Evolutionary conservation across 2,113 vertebrate genomes (phyloP).

Genomic region (Oreochromis niloticus): DNA sequence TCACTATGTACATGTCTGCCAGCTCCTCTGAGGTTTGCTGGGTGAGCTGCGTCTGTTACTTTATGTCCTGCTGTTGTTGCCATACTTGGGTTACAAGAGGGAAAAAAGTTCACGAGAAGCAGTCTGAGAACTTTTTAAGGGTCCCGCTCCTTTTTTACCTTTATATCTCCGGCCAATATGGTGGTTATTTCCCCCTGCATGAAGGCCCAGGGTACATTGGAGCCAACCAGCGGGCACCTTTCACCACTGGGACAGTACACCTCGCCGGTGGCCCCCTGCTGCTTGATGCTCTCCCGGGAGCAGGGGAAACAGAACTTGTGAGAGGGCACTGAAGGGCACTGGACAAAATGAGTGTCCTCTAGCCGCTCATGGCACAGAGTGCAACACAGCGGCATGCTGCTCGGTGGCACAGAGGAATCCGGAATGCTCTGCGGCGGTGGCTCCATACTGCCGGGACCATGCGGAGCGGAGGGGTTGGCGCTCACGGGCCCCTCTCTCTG

Average conservation of each 20-base stretch:
- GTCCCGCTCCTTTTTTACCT: slow-evolving; percentile 97
- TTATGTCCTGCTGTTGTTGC: slow-evolving; percentile 8
- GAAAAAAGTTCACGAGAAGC: slow-evolving; percentile 39
- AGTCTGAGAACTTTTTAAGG: slow-evolving; percentile 69
- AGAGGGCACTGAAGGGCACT: slow-evolving; percentile 90
- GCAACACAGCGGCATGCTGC: slow-evolving; percentile 89
- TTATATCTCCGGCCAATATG: slow-evolving; percentile 93
- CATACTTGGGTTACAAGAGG: neutral
- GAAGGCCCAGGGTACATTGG: slow-evolving; percentile 96
- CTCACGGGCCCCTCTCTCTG: slow-evolving; percentile 75
- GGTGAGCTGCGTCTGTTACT: neutral
- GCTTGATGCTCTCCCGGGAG: slow-evolving; percentile 97
- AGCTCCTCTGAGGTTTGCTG: neutral
- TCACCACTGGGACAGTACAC: slow-evolving; percentile 97
- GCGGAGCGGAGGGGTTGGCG: slow-evolving; percentile 29
- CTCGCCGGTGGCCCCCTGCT: slow-evolving; percentile 92
- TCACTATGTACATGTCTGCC: slow-evolving; percentile 77
- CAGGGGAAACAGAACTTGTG: slow-evolving; percentile 99
- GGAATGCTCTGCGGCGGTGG: slow-evolving; percentile 82
- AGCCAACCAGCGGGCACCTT: slow-evolving; percentile 92
- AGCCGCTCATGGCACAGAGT: slow-evolving; percentile 95
- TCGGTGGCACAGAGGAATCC: slow-evolving; percentile 82
- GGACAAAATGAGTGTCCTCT: slow-evolving; percentile 97
- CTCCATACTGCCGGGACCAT: slow-evolving; percentile 76
- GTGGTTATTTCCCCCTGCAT: slow-evolving; percentile 98